Base-by-base conservation (phyloP, 2,113 vertebrate species). In the Halcyon senegalensis region DNA sequence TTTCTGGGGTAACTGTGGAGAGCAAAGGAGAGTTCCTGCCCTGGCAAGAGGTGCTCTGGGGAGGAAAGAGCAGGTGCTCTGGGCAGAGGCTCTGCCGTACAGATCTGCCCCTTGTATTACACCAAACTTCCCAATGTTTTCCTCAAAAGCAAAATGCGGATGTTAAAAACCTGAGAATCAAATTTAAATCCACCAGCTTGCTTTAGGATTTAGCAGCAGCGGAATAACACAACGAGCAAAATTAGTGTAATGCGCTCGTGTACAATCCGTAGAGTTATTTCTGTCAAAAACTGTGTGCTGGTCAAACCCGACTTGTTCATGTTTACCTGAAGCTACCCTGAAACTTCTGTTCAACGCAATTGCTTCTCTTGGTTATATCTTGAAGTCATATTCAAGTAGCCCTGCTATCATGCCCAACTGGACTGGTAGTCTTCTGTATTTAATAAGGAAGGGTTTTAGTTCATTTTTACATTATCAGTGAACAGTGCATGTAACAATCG, bases 91-190 rank as follows among this genome's bases (percentile, higher is more conserved):
- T 86, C 28, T 55, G 46, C 24, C 25, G 67, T 58, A 63, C 31
- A 84, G 8, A n/a, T 28, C 44, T 77, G 23, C 33, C 50, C 62
- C 56, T 39, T 53, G 4, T 11, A 31, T 66, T 43, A 53, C 19
- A 58, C 7, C 3, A 1, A 82, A 43, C 21, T 59, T 25, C 19
- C 0, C 1, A 2, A 48, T 8, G 35, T 51, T 56, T 44, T 77
- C 60, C 77, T 28, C 30, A 76, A 72, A 86, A 79, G 7, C 8
- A 80, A 87, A 89, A 73, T 0, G 5, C 4, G 15, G 10, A 50
- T 30, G 39, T 64, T 55, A 80, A 80, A 91, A 82, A 33, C 11
- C 20, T 23, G 14, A 80, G n/a, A 83, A 83, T 44, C 24, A 76
- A 37, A 60, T 81, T 50, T 37, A 68, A 93, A 87, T 43, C 21